Evolutionary conservation across 2,113 vertebrate genomes (phyloP), one percentile per base, ranked within the genome.

Genomic region (Ornithorhynchus anatinus): DNA sequence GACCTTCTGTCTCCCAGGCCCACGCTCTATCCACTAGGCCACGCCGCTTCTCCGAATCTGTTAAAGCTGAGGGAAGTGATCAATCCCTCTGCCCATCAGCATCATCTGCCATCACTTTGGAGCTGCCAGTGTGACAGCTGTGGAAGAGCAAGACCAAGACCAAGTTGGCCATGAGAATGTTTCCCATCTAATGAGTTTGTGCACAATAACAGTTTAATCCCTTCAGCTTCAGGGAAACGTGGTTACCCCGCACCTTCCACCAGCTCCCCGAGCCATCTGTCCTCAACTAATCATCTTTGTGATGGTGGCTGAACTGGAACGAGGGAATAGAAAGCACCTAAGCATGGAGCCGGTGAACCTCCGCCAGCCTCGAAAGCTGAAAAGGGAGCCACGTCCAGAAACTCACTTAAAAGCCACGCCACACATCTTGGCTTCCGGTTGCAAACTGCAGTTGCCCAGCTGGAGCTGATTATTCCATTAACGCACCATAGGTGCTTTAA

Each of bases 141-240:
- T 77, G 79, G 71, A 80, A 66, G 77, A 87, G 84, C 52, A 19
- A 6, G 53, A 84, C 43, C n/a, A n/a, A n/a, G 4, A 13, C 43
- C 14, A 72, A 75, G 77, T 25, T 91, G 90, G 89, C 64, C 88
- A 89, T 88, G 90, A 88, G 87, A 69, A 70, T n/a, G 69, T 80
- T 86, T 72, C 52, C 75, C 69, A 80, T 81, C 77, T 76, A 87
- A 91, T 80, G 91, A 89, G 84, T 16, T 75, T 51, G 86, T 56
- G 78, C 62, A 80, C 81, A 86, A 69, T 69, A 19, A 77, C 44
- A 48, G 66, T 59, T 53, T 69, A 70, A 72, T 53, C 81, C 88
- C 72, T 57, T 76, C 52, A 1, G 51, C 87, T 85, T 51, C 2
- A 29, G 82, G 86, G 85, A 82, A 86, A 73, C 77, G 44, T 1